These are phyloP conservation scores for Pseudocheirus occidentalis DNA, from an alignment of 2,797 vertebrate genomes.

Conservation along the genomic window DNA sequence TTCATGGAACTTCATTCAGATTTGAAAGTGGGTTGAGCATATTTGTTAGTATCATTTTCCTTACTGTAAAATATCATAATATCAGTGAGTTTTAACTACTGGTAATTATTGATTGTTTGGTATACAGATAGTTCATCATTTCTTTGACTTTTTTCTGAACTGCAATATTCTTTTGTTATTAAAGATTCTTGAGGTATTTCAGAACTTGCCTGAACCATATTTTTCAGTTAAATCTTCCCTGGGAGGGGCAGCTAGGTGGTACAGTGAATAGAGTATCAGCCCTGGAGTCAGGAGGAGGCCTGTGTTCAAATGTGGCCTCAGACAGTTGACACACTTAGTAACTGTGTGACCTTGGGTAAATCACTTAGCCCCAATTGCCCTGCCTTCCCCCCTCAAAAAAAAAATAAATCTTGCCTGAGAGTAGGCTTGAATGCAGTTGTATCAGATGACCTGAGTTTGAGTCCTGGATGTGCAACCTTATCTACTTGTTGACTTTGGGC, in stretches of 20 bases:
- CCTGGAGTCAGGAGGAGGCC: no score
- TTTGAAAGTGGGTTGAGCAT: background rate
- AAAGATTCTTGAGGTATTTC: slow-evolving; percentile 24
- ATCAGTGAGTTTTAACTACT: background rate
- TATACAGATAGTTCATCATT: background rate
- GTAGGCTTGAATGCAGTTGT: no score
- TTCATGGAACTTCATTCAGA: background rate
- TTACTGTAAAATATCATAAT: background rate
- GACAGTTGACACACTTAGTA: no score
- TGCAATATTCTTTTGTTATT: slow-evolving; percentile 23
- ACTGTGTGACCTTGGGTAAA: no score
- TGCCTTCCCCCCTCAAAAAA: no score
- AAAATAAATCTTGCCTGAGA: background rate
- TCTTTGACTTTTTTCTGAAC: background rate
- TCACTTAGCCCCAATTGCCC: no score
- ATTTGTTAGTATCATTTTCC: background rate
- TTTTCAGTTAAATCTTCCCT: slow-evolving; percentile 16
- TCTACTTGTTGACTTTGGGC: background rate
- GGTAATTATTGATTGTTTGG: background rate
- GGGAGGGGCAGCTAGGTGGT: background rate
- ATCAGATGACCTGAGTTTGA: no score
- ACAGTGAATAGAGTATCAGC: no score
- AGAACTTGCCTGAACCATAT: slow-evolving; percentile 36
- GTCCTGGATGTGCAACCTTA: no score
- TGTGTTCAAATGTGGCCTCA: no score